Conservation (phyloP, 2,113 vertebrate genomes). For the Nycticorax nycticorax region DNA sequence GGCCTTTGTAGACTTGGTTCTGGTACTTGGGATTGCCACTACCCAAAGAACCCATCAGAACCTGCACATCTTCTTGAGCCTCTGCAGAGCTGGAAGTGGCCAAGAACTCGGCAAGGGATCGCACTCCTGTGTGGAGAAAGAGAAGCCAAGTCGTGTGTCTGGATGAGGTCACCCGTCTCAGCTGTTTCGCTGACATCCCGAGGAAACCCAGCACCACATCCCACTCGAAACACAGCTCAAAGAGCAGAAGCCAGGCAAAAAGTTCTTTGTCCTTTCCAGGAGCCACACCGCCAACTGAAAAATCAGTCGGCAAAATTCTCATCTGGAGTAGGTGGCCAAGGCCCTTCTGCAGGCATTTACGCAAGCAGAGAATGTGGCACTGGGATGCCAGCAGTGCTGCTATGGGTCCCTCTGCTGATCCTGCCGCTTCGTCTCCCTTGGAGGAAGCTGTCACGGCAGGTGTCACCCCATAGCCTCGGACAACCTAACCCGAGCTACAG, state of each 20-base stretch:
- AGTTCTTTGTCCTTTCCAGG: neutral
- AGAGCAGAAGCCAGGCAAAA: neutral
- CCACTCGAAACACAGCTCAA: neutral
- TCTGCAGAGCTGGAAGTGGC: slow-evolving; percentile 73
- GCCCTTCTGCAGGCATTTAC: rapidly evolving
- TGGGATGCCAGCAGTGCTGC: neutral
- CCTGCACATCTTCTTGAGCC: slow-evolving; percentile 70
- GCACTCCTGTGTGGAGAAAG: slow-evolving; percentile 72
- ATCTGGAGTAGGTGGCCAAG: neutral
- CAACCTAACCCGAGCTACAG: neutral
- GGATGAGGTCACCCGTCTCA: neutral
- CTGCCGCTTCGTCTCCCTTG: neutral
- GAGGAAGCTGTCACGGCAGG: neutral
- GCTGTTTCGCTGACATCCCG: neutral
- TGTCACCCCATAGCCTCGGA: neutral
- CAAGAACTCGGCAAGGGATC: slow-evolving; percentile 75
- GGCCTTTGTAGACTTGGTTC: slow-evolving; percentile 80
- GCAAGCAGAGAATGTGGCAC: neutral
- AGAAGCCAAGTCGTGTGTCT: neutral
- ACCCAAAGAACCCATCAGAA: slow-evolving; percentile 78
- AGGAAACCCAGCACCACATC: neutral
- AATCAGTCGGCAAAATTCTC: neutral
- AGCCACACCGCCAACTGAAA: neutral
- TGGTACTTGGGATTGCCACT: slow-evolving; percentile 82
- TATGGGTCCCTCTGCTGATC: neutral